These are phyloP conservation scores for Lymantria dispar DNA, from an alignment of 2,888 invertebrate genomes.

Conservation along the genomic window DNA sequence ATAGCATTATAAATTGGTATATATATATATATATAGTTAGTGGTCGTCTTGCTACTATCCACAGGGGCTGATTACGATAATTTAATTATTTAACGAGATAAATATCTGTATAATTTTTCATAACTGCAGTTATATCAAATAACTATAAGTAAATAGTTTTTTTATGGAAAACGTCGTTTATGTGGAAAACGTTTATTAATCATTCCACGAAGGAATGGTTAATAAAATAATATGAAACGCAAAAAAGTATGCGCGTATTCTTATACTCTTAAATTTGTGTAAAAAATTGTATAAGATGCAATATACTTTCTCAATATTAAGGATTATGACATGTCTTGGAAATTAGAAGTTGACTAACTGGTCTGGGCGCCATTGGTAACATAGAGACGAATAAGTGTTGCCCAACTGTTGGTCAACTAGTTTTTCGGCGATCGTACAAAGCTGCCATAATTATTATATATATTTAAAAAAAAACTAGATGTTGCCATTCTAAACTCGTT, in stretches of 20 bases:
- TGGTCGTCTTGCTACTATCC: no score
- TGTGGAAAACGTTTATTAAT: no score
- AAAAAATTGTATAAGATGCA: neutral
- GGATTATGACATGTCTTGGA: neutral
- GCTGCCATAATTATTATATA: constrained; percentile 67
- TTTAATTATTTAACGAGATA: no score
- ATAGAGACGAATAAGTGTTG: neutral
- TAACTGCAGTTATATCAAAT: no score
- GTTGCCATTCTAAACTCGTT: constrained; percentile 79
- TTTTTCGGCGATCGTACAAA: constrained; percentile 61
- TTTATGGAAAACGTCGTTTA: no score
- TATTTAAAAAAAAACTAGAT: constrained; percentile 46
- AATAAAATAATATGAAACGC: no score
- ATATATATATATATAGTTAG: no score
- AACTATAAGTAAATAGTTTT: no score
- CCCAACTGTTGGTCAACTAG: constrained; percentile 12
- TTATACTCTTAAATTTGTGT: constrained; percentile 4
- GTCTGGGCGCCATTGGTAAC: neutral
- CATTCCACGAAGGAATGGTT: no score
- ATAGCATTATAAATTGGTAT: no score
- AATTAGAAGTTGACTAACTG: neutral
- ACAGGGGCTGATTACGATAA: no score
- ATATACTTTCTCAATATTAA: neutral
- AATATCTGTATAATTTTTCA: no score
- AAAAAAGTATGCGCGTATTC: constrained; percentile 10